Evolutionary conservation across 92 coral and sea anemone species (phyloP).

Genomic region (Paramuricea clavata): DNA sequence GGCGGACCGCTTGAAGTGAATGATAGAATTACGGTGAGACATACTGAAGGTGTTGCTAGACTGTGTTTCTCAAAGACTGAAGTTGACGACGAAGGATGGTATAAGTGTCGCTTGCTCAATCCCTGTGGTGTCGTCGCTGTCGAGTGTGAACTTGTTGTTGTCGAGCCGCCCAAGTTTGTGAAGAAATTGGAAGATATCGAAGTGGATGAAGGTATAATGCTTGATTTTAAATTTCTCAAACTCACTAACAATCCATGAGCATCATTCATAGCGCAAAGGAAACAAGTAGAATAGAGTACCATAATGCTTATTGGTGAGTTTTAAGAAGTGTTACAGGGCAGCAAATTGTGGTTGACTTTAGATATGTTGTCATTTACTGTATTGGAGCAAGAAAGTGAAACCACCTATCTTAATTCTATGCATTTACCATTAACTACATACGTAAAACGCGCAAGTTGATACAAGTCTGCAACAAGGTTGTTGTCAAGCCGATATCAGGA

Average conservation of each 20-base stretch:
- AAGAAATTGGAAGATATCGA: constrained; percentile 21
- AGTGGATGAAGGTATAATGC: constrained; percentile 38
- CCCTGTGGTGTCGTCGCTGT: constrained; percentile 75
- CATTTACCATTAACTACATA: too few relatives aligned
- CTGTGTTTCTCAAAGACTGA: constrained; percentile 73
- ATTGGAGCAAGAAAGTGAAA: background rate
- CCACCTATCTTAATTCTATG: too few relatives aligned
- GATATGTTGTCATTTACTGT: too few relatives aligned
- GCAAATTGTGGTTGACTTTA: too few relatives aligned
- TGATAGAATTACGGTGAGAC: constrained; percentile 72
- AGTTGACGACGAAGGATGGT: constrained; percentile 92
- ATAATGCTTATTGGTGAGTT: too few relatives aligned
- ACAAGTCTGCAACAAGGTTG: too few relatives aligned
- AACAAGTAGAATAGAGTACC: too few relatives aligned
- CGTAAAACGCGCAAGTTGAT: too few relatives aligned
- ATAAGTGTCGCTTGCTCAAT: constrained; percentile 91
- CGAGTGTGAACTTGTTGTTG: constrained; percentile 80
- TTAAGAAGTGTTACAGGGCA: too few relatives aligned
- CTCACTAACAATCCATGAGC: background rate
- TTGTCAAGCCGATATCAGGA: too few relatives aligned
- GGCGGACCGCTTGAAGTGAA: constrained; percentile 73
- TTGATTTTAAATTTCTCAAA: background rate
- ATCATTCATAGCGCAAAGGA: too few relatives aligned
- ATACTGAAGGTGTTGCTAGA: constrained; percentile 73
- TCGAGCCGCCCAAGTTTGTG: constrained; percentile 47